Evolutionary conservation across 2,888 invertebrate species (phyloP), one percentile per base, ranked within the genome.

Genomic region (Cremastinae sp.): DNA sequence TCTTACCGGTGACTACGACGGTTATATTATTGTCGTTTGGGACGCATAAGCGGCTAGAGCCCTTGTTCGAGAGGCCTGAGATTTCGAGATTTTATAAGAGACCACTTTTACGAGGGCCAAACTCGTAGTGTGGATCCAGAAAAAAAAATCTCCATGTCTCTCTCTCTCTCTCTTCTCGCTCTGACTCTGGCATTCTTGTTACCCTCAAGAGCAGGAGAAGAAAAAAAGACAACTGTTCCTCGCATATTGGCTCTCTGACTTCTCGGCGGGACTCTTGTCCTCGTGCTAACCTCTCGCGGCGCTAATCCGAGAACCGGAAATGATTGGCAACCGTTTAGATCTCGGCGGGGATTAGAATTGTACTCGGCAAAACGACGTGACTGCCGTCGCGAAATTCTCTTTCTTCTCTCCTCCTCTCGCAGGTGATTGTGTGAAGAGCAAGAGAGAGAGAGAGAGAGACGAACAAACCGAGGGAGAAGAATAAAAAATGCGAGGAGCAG

Each of bases 251-350:
- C 61, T 56, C 64, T 8, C 62, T 69, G 69, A 74, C 61, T 75
- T 72, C 71, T 72, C 72, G 55, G 68, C 66, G 76, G 79, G 61
- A 70, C 73, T 82, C 81, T 82, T 83, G 81, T 82, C 78, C 82
- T 82, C 82, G 79, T 82, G 82, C 53, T 51, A 56, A 51, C 75
- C 58, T 66, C 65, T 73, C 73, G 18, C 4, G 53, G 47, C 66
- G 78, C 84, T 89, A 90, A 90, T 90, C 89, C 88, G 84, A 88
- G 82, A 89, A 89, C 90, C 89, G 89, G 89, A 90, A 89, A 89
- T 89, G 89, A 90, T 89, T 89, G 89, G 89, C 89, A 90, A 90
- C 87, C 89, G 89, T 90, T 90, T 90, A 89, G 89, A 89, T 86
- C 83, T 84, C 80, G 75, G 75, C 79, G 79, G 78, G 85, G 85